Base-by-base conservation (phyloP, 1,140 invertebrate genomes). In the Bombus affinis region DNA sequence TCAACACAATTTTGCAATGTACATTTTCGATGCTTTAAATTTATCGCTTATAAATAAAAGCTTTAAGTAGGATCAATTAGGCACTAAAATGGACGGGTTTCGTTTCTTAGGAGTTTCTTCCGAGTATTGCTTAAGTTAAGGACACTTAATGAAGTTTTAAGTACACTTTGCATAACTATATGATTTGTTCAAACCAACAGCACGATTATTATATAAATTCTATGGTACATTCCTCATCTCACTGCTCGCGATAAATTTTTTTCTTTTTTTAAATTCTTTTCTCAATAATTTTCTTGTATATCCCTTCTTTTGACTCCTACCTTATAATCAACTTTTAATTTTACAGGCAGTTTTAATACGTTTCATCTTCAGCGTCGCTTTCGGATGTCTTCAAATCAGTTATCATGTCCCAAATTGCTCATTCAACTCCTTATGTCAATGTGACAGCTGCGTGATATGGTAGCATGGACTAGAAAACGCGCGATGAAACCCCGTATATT, bases 11-110 rank as follows among this genome's bases (percentile, higher is more conserved):
- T 22, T 42, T 78, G 77, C n/a, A 86, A 90, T 89, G 44, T 66
- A 39, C 62, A 74, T 62, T 59, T 76, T 68, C 70, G 9, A 72
- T 75, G 72, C 22, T 66, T 66, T 57, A 57, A 79, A 57, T 89
- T 89, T 70, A 66, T 15, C 78, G 86, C 86, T 92, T 92, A 91
- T 90, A 88, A 88, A 87, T 86, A 89, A 86, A 86, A 70, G 90
- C 82, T 89, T 83, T 83, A 83, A 91, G 82, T 88, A 77, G 78
- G 73, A n/a, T 89, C 90, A 70, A 87, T 91, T 94, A 94, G 93
- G 93, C 93, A 94, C 93, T 93, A 94, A 91, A 92, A 91, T 93
- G 93, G 93, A 94, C 93, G 93, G 93, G 91, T 91, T 78, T 92
- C 88, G 86, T 92, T 92, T 59, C 86, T 90, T 72, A 78, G 73